Conservation (phyloP, 2,113 vertebrate genomes). For the Pogonocichla stellata region DNA sequence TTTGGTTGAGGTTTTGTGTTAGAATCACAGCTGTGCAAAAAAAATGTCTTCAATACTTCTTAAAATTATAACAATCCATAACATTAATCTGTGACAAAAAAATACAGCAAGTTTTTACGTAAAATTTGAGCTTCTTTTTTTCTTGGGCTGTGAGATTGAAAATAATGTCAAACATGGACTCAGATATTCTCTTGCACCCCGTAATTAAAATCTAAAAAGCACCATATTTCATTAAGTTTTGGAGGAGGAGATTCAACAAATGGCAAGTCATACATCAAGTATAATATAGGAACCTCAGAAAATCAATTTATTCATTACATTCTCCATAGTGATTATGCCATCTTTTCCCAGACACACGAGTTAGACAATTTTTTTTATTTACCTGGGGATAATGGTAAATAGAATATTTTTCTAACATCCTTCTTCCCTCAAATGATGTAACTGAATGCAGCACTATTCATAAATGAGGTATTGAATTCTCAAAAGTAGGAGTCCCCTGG, state of each 20-base stretch:
- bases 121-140: neutral
- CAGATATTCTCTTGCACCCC: neutral
- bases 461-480: neutral
- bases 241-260: neutral
- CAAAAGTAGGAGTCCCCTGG: neutral
- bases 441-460: neutral
- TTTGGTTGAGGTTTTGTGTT: neutral
- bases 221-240: neutral
- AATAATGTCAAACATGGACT: neutral
- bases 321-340: fast-evolving
- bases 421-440: neutral
- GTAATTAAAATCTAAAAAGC: neutral
- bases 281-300: neutral
- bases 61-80: neutral
- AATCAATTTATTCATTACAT: neutral
- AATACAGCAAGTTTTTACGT: neutral
- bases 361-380: neutral
- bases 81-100: neutral
- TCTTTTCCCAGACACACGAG: fast-evolving
- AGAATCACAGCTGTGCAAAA: neutral
- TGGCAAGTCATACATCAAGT: neutral
- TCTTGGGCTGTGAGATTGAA: neutral
- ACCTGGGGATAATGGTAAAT: neutral
- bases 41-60: neutral
- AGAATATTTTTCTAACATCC: neutral